A percentile compares a stretch with the other conserved stretches of the same genome.
Evolutionary conservation across 2,797 vertebrate species (phyloP).

Genomic region (Cephalopachus bancanus): DNA sequence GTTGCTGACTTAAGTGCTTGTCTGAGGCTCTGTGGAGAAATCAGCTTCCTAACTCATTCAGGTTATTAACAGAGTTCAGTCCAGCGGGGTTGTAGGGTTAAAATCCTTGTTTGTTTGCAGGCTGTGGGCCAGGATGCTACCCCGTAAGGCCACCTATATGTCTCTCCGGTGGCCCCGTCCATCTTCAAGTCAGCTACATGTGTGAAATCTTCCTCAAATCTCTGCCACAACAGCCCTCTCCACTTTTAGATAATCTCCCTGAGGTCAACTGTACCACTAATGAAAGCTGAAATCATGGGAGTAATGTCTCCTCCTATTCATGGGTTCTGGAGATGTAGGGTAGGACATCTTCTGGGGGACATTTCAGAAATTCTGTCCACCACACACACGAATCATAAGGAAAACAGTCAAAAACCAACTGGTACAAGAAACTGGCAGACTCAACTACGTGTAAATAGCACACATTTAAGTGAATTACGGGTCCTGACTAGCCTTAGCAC

Average conservation of each 20-base stretch:
- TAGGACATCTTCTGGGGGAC: background rate
- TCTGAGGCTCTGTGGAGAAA: background rate
- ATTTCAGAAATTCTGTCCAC: conserved; percentile 1
- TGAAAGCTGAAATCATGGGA: background rate
- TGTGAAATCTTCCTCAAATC: background rate
- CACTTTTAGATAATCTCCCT: background rate
- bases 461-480: background rate
- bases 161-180: background rate
- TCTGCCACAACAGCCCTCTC: background rate
- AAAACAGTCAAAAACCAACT: background rate
- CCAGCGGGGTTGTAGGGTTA: background rate
- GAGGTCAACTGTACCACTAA: background rate
- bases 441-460: background rate
- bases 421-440: background rate
- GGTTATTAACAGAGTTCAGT: background rate
- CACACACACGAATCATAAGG: background rate
- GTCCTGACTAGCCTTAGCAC: background rate
- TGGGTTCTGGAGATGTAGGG: background rate
- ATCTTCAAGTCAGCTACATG: background rate
- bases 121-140: background rate
- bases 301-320: background rate
- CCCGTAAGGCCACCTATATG: background rate
- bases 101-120: background rate
- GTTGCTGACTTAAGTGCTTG: background rate
- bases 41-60: background rate